Conservation (phyloP, 2,797 vertebrate genomes). For the Lacerta viridis region DNA sequence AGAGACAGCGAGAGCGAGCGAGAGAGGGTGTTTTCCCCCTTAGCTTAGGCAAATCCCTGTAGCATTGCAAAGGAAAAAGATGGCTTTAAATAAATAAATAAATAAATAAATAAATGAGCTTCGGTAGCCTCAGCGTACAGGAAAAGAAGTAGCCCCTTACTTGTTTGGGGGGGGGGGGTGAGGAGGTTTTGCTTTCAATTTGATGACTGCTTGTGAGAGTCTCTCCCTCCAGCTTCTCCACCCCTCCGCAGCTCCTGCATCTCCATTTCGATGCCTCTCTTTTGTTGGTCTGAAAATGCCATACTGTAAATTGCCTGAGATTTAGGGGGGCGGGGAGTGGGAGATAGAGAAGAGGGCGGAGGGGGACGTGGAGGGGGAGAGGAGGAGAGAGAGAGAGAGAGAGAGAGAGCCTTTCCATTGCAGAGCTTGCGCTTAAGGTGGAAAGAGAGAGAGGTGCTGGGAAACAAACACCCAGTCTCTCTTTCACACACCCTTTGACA, state of each 20-base stretch:
- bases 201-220: not conserved
- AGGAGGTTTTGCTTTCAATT: not conserved
- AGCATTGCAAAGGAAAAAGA: slow-evolving; percentile 35
- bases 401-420: slow-evolving; percentile 43
- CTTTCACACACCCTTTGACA: slow-evolving; percentile 35
- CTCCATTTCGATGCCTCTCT: slow-evolving; percentile 13
- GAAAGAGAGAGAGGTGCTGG: not conserved
- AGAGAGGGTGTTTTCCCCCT: not conserved
- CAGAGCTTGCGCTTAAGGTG: slow-evolving; percentile 52
- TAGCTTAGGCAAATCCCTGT: slow-evolving; percentile 27
- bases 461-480: not conserved
- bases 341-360: slow-evolving; percentile 45
- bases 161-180: not conserved
- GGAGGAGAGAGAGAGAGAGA: slow-evolving; percentile 38
- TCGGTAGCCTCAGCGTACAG: not conserved
- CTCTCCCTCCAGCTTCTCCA: not conserved
- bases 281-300: slow-evolving; percentile 48
- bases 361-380: slow-evolving; percentile 7
- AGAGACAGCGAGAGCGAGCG: not conserved
- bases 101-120: slow-evolving; percentile 2
- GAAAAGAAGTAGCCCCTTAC: slow-evolving; percentile 11
- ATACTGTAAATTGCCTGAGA: slow-evolving; percentile 67
- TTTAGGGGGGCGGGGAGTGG: slow-evolving; percentile 50
- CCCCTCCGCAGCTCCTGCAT: slow-evolving; percentile 17
- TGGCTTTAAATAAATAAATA: not conserved